phyloP scores from a whole-genome alignment of 2,888 invertebrate species.

The Xylota segnis region DNA sequence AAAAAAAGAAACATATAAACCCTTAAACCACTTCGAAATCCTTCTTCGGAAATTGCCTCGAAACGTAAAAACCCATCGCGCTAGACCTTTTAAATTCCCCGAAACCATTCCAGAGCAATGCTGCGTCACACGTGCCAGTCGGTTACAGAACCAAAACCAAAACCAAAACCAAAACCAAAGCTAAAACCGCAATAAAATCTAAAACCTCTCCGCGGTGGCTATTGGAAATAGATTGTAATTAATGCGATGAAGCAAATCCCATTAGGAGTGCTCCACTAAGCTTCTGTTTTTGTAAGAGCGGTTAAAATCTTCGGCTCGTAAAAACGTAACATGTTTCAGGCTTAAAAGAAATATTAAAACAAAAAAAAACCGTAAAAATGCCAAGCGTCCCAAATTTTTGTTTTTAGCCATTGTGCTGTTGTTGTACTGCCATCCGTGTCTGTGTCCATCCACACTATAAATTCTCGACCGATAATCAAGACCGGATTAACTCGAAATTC shows the following conservation, averaged over 20 bases:
- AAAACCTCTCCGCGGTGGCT: slow-evolving; percentile 20
- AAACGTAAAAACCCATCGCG: not conserved
- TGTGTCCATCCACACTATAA: slow-evolving; percentile 41
- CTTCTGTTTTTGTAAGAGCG: slow-evolving; percentile 64
- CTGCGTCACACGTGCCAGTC: slow-evolving; percentile 17
- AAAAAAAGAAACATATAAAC: not conserved
- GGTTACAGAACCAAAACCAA: slow-evolving; percentile 12
- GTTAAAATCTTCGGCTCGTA: slow-evolving; percentile 28
- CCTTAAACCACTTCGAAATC: not conserved
- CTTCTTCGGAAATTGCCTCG: too few species aligned
- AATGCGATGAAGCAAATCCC: slow-evolving; percentile 61
- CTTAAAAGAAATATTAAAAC: slow-evolving; percentile 65
- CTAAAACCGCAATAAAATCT: slow-evolving; percentile 32
- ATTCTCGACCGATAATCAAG: slow-evolving; percentile 62
- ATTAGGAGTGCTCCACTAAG: slow-evolving; percentile 67
- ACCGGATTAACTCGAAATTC: slow-evolving; percentile 71
- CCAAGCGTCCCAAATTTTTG: slow-evolving; percentile 56
- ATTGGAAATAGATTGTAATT: slow-evolving; percentile 44
- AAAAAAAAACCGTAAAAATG: slow-evolving; percentile 44
- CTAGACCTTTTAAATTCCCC: not conserved
- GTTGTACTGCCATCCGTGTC: slow-evolving; percentile 5
- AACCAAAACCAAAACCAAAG: slow-evolving; percentile 25
- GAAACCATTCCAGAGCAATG: not conserved
- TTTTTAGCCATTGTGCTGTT: slow-evolving; percentile 34
- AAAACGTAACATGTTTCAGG: slow-evolving; percentile 63